Percentiles rank a stretch among this genome's conserved stretches.
phyloP scores from a whole-genome alignment of 2,888 invertebrate genomes.

The Stenchaetothrips biformis region DNA sequence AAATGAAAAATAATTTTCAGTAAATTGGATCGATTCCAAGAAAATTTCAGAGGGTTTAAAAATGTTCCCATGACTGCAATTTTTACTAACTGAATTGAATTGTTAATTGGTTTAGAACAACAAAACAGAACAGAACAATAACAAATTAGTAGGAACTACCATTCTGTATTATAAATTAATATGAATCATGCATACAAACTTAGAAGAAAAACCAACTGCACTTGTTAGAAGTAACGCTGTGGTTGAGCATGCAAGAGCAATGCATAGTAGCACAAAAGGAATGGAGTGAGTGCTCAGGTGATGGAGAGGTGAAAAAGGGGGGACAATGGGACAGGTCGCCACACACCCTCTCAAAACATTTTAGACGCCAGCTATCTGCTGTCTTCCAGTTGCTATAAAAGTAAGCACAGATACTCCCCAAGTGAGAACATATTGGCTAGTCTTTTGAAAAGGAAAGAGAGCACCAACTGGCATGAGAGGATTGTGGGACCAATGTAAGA shows the following conservation, averaged over 20 bases:
- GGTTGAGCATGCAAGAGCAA: background rate
- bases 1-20: background rate
- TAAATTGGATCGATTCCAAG: background rate
- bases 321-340: background rate
- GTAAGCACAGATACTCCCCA: too few relatives aligned
- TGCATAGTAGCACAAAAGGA: background rate
- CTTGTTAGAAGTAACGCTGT: background rate
- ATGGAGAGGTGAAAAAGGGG: background rate
- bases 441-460: background rate
- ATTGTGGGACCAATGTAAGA: conserved; percentile 1
- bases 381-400: background rate
- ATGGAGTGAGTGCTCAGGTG: background rate
- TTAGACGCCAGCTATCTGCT: background rate
- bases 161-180: background rate
- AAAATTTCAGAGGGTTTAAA: too few relatives aligned
- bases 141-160: background rate
- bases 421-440: background rate
- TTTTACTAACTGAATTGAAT: too few relatives aligned
- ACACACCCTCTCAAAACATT: background rate
- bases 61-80: too few relatives aligned
- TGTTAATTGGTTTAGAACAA: background rate
- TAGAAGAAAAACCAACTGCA: background rate
- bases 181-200: background rate
- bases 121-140: background rate
- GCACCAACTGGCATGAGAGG: background rate